Conservation (phyloP, 2,797 vertebrate genomes). For the Intellagama lesueurii region DNA sequence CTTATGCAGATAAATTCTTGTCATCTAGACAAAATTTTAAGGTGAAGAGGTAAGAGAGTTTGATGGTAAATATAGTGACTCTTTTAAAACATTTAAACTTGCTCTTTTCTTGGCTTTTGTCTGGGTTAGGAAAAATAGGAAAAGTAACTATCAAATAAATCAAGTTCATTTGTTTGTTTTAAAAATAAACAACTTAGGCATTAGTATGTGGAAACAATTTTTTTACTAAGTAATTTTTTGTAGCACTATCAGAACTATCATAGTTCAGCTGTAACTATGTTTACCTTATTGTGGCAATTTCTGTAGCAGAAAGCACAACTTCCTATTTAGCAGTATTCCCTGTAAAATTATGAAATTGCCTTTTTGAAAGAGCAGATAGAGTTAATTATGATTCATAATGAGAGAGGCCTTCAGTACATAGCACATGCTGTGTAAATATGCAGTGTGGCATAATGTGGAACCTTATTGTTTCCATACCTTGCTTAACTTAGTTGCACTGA, state of each 20-base stretch:
- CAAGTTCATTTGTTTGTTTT: no score
- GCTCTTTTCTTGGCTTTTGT: background rate
- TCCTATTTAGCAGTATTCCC: background rate
- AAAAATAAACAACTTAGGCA: background rate
- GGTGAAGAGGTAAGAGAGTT: background rate
- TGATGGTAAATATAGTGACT: background rate
- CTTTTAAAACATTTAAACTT: conserved; percentile 12
- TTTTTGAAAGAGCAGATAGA: background rate
- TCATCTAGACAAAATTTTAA: background rate
- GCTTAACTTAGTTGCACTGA: background rate
- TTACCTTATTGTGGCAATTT: background rate
- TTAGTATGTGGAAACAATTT: background rate
- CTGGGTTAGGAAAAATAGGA: background rate
- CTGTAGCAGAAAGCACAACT: background rate
- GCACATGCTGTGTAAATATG: background rate
- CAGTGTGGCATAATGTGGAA: background rate
- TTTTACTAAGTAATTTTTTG: no score
- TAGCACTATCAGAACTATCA: background rate
- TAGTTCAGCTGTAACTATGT: background rate
- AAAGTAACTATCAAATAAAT: background rate
- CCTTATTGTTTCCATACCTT: background rate
- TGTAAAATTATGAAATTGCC: background rate
- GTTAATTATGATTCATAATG: background rate
- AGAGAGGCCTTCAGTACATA: background rate
- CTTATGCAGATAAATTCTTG: background rate